Percentiles rank a stretch among this genome's conserved stretches.
Conservation (phyloP, 2,113 vertebrate genomes). For the Hippocampus zosterae region DNA sequence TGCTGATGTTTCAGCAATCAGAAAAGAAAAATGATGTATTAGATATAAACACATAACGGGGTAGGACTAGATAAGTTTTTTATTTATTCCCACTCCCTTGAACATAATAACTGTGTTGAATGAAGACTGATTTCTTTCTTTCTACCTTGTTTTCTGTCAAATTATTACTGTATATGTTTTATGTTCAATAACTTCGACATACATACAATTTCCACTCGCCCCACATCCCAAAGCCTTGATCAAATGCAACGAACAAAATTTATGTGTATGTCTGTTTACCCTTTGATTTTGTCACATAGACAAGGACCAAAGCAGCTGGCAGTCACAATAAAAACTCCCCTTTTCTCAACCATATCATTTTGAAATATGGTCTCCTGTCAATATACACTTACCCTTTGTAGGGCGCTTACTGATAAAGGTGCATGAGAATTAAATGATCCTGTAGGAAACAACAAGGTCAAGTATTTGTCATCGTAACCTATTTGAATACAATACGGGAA, state of each 20-base stretch:
- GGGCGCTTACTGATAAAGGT: not conserved
- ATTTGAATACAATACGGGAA: not conserved
- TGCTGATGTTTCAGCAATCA: conserved; percentile 31
- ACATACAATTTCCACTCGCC: conserved; percentile 49
- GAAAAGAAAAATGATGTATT: no score
- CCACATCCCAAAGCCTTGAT: conserved; percentile 39
- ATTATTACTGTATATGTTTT: no score
- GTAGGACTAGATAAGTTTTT: no score
- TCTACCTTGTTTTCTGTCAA: no score
- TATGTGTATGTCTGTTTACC: not conserved
- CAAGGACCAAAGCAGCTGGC: conserved; percentile 18
- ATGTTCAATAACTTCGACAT: no score
- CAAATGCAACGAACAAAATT: conserved; percentile 46
- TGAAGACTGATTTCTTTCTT: no score
- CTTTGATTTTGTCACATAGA: conserved; percentile 16
- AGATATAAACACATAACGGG: no score
- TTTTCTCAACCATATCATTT: conserved; percentile 42
- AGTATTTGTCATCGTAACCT: not conserved
- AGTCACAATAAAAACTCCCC: conserved; percentile 40
- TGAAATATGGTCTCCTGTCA: conserved; percentile 6
- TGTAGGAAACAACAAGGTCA: not conserved
- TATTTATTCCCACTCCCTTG: no score
- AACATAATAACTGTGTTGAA: no score
- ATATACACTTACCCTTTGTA: not conserved
- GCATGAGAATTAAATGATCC: not conserved